Percentiles rank a stretch among this genome's conserved stretches.
Conservation (phyloP, 2,113 vertebrate species). For the Malurus elegans region DNA sequence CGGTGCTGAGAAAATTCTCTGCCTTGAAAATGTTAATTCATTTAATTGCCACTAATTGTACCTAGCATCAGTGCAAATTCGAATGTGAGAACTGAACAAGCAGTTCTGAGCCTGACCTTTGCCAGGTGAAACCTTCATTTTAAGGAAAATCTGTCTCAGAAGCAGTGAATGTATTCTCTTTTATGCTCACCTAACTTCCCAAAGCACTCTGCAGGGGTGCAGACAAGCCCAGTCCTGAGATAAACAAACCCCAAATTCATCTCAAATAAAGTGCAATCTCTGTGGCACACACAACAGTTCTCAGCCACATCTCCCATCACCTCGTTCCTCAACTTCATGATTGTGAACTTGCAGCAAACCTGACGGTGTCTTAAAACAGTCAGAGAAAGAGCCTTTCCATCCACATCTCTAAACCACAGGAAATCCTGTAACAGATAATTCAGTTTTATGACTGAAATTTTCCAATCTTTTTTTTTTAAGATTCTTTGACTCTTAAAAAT, state of each 20-base stretch:
- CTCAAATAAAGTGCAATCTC: neutral
- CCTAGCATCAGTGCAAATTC: neutral
- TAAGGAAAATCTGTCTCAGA: neutral
- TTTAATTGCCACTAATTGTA: slow-evolving; percentile 34
- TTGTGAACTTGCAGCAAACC: neutral
- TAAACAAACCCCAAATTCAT: neutral
- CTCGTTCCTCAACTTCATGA: neutral
- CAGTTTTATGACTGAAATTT: neutral
- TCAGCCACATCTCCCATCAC: neutral
- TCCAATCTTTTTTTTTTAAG: neutral
- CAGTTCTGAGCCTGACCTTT: neutral
- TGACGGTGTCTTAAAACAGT: neutral
- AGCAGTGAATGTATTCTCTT: neutral
- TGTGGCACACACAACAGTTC: neutral
- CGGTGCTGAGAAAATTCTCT: neutral
- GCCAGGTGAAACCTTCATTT: neutral
- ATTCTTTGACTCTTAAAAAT: neutral
- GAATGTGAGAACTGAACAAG: neutral
- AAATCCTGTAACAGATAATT: neutral
- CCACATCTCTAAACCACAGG: neutral
- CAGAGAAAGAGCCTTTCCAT: neutral
- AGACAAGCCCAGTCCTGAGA: neutral
- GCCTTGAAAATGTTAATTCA: slow-evolving; percentile 36
- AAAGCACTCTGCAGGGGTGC: neutral
- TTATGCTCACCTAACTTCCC: neutral